Evolutionary conservation across 2,888 invertebrate species (phyloP).

Genomic region (Dyspetes luteomarginatus): DNA sequence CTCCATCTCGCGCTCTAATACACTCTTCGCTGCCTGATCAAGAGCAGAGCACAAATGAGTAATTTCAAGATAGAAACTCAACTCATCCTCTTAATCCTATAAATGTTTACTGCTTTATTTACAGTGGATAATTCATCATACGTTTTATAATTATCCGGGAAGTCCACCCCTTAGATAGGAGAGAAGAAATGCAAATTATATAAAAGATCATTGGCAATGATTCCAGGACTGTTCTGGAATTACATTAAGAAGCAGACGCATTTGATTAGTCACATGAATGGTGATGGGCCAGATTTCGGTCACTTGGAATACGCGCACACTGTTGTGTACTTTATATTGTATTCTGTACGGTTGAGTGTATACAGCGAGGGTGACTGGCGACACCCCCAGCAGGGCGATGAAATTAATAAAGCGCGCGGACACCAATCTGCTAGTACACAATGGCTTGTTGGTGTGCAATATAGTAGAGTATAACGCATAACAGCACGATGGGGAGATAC

Average conservation of each 20-base stretch:
- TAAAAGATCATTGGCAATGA: slow-evolving; percentile 33
- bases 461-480: slow-evolving; percentile 61
- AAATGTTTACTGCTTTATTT: not conserved
- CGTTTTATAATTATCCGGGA: slow-evolving; percentile 3
- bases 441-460: slow-evolving; percentile 50
- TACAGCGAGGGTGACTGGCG: slow-evolving; percentile 52
- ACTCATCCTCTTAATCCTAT: not conserved
- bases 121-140: slow-evolving; percentile 19
- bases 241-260: slow-evolving; percentile 30
- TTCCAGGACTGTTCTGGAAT: slow-evolving; percentile 4
- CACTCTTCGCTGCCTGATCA: slow-evolving; percentile 18
- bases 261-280: slow-evolving; percentile 65
- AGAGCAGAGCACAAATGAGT: slow-evolving; percentile 38
- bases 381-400: slow-evolving; percentile 72
- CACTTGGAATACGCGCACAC: slow-evolving; percentile 64
- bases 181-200: not conserved
- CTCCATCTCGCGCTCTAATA: slow-evolving; percentile 45
- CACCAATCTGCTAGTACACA: slow-evolving; percentile 78
- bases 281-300: slow-evolving; percentile 66
- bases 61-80: slow-evolving; percentile 23
- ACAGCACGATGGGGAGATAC: slow-evolving; percentile 71
- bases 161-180: not conserved
- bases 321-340: slow-evolving; percentile 33
- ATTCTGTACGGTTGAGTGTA: slow-evolving; percentile 40
- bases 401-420: slow-evolving; percentile 82